Conservation (phyloP, 2,113 vertebrate genomes). For the Dissostichus mawsoni region DNA sequence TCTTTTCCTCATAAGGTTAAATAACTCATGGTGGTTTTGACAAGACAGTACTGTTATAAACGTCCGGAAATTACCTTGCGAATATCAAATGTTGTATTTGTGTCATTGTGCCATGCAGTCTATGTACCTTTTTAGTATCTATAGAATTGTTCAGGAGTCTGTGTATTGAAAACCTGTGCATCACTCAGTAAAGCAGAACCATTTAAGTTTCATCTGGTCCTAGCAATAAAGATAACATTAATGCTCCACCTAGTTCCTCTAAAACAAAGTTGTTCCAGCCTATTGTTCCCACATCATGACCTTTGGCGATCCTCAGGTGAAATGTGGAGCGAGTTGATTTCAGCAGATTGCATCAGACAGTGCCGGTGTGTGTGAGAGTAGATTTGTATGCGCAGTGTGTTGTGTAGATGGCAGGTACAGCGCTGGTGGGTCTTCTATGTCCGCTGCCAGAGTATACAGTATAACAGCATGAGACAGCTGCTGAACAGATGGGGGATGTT, state of each 20-base stretch:
- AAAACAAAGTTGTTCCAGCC: not conserved
- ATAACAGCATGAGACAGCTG: not conserved
- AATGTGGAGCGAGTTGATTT: conserved; percentile 34
- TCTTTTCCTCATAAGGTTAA: not conserved
- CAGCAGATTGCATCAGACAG: conserved; percentile 65
- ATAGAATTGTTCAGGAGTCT: not conserved
- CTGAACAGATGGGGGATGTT: not conserved
- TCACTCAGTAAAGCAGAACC: conserved; percentile 1
- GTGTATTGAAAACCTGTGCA: not conserved
- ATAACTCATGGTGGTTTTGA: not conserved
- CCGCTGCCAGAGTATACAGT: conserved; percentile 4
- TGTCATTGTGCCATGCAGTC: not conserved
- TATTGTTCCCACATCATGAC: conserved; percentile 14
- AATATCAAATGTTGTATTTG: not conserved
- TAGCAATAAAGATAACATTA: not conserved
- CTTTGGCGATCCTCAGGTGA: conserved; percentile 5
- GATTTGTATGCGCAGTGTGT: conserved; percentile 30
- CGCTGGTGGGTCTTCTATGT: not conserved
- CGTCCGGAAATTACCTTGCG: not conserved
- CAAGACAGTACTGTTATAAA: not conserved
- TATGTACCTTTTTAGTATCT: not conserved
- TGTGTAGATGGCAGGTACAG: conserved; percentile 16
- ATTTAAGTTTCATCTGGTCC: not conserved
- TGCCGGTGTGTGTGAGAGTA: not conserved
- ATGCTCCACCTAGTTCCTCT: not conserved